Evolutionary conservation across 2,113 vertebrate species (phyloP).

Genomic region (Scortum barcoo): DNA sequence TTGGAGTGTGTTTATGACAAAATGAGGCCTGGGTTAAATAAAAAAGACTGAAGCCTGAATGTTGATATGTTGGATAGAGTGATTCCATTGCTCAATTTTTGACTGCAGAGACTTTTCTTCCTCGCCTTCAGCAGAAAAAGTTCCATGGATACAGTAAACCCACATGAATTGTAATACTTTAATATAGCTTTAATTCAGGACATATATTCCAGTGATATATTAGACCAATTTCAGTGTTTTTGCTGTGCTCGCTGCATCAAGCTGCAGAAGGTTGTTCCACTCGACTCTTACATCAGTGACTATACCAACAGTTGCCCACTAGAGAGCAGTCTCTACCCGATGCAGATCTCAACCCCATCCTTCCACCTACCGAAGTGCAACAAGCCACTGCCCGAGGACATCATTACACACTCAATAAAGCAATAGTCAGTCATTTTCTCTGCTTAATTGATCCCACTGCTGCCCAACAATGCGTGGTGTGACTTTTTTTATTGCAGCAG

Average conservation of each 20-base stretch:
- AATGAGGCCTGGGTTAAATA: background rate
- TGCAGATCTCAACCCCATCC: background rate
- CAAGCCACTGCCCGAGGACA: slow-evolving; percentile 64
- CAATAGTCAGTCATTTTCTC: slow-evolving; percentile 81
- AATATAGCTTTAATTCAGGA: background rate
- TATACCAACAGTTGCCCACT: slow-evolving; percentile 21
- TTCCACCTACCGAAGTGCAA: slow-evolving; percentile 27
- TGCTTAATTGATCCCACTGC: slow-evolving; percentile 80
- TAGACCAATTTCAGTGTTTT: background rate
- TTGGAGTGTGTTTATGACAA: background rate
- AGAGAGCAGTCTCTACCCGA: slow-evolving; percentile 69
- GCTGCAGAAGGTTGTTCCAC: background rate
- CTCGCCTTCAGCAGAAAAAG: background rate
- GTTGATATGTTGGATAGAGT: background rate
- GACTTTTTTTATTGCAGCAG: slow-evolving; percentile 58
- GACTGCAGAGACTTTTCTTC: background rate
- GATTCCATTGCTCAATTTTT: background rate
- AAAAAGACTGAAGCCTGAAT: background rate
- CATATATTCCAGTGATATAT: background rate
- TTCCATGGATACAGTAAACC: background rate
- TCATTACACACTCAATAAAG: slow-evolving; percentile 82
- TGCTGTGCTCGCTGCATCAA: background rate
- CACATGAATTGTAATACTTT: background rate
- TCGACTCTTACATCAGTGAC: background rate
- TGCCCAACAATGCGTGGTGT: slow-evolving; percentile 63